Conservation (phyloP, 2,888 invertebrate genomes). For the Lacanobia oleracea region DNA sequence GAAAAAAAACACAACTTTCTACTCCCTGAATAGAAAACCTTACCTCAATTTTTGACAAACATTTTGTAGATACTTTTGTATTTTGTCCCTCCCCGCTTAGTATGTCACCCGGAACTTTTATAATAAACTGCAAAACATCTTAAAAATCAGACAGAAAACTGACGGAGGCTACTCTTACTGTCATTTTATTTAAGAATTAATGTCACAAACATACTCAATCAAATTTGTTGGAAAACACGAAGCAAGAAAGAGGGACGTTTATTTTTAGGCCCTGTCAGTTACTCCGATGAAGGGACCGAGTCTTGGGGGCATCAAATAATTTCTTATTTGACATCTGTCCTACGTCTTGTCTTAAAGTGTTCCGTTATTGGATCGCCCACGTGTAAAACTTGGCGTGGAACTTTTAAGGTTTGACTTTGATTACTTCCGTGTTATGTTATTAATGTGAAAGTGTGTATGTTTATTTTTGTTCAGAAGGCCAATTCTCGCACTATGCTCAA, state of each 20-base stretch:
- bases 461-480: neutral
- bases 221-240: slow-evolving; percentile 33
- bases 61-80: too few relatives aligned
- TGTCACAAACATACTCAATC: slow-evolving; percentile 39
- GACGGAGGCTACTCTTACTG: slow-evolving; percentile 9
- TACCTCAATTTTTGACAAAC: neutral
- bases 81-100: neutral
- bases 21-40: neutral
- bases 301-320: slow-evolving; percentile 12
- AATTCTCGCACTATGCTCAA: too few relatives aligned
- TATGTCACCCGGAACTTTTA: neutral
- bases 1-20: neutral
- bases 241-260: neutral
- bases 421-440: neutral
- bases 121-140: slow-evolving; percentile 15
- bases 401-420: neutral
- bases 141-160: neutral
- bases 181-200: slow-evolving; percentile 32
- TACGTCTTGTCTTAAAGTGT: neutral
- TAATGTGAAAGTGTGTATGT: neutral
- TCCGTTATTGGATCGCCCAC: slow-evolving; percentile 8
- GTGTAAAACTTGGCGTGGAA: neutral
- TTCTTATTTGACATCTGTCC: slow-evolving; percentile 32
- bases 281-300: neutral
- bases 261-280: slow-evolving; percentile 19